These are phyloP conservation scores for Peromyscus nudipes DNA, from an alignment of 2,797 vertebrate species.

Conservation along the genomic window DNA sequence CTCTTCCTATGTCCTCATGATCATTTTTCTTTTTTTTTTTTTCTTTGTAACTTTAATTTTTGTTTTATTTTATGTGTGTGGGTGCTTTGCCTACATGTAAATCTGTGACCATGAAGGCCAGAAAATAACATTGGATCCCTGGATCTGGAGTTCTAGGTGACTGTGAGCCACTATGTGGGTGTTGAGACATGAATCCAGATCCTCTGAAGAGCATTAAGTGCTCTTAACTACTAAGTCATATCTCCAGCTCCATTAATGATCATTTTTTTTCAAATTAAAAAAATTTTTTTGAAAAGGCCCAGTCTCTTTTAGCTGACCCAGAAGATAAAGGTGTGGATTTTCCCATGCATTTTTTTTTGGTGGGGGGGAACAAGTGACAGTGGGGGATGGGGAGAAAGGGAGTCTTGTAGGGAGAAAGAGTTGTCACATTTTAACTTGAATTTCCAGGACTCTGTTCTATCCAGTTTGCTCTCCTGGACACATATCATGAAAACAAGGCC, in stretches of 20 bases:
- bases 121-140: background rate
- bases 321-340: background rate
- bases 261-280: background rate
- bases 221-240: background rate
- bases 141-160: background rate
- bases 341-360: background rate
- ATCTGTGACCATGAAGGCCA: background rate
- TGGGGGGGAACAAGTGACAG: background rate
- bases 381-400: background rate
- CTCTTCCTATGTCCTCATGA: background rate
- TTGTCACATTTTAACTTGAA: slow-evolving; percentile 12
- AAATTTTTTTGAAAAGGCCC: background rate
- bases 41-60: background rate
- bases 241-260: background rate
- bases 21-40: background rate
- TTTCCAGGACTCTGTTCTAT: background rate
- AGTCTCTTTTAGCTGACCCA: background rate
- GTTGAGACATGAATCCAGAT: background rate
- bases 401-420: background rate
- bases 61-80: background rate
- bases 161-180: background rate
- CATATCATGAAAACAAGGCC: background rate
- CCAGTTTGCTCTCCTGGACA: background rate
- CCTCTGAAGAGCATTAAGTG: background rate
- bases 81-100: background rate